These are phyloP conservation scores for Lepidotrigona ventralis DNA, from an alignment of 1,140 invertebrate species.

Conservation along the genomic window DNA sequence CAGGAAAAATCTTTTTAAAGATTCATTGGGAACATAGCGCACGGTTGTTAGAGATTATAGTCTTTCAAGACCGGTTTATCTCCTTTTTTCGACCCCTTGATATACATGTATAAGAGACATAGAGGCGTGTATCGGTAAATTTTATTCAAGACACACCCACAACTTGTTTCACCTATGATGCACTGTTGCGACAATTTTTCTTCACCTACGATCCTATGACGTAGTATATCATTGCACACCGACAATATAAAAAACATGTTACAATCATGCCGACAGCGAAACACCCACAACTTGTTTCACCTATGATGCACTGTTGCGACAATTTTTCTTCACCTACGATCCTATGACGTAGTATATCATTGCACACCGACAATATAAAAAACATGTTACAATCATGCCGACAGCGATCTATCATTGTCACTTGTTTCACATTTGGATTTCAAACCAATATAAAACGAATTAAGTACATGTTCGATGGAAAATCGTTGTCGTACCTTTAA, in stretches of 20 bases:
- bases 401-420: neutral
- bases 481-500: neutral
- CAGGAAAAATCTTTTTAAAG: constrained; percentile 7
- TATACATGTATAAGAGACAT: constrained; percentile 20
- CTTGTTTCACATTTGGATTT: neutral
- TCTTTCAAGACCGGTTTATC: constrained; percentile 24
- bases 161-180: neutral
- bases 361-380: constrained; percentile 8
- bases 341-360: constrained; percentile 29
- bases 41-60: constrained; percentile 32
- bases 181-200: neutral
- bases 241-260: too few species aligned
- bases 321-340: constrained; percentile 7
- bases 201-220: constrained; percentile 8
- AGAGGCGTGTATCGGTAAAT: constrained; percentile 1
- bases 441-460: neutral
- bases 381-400: constrained; percentile 1
- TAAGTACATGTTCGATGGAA: neutral
- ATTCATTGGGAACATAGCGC: constrained; percentile 24
- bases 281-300: constrained; percentile 28
- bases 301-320: neutral
- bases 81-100: constrained; percentile 34
- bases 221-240: constrained; percentile 21
- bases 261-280: too few species aligned
- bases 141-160: constrained; percentile 41